These are phyloP conservation scores for Caenorhabditis japonica DNA, from an alignment of 2,888 invertebrate species.

Conservation along the genomic window DNA sequence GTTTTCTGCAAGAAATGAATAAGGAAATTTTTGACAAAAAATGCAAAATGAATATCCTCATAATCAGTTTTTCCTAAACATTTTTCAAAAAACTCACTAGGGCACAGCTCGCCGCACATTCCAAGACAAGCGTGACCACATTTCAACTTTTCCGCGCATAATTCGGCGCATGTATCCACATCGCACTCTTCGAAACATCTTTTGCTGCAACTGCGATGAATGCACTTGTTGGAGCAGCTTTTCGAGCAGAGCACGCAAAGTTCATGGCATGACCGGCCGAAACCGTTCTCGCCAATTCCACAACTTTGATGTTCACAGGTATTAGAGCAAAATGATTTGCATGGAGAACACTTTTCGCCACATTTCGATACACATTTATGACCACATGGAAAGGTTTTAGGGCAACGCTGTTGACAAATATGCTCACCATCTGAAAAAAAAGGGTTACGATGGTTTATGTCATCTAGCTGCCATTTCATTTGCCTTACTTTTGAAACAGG, in stretches of 20 bases:
- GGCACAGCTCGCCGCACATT: constrained; percentile 84
- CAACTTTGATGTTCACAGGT: constrained; percentile 35
- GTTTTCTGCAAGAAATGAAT: too few species aligned
- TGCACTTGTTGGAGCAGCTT: constrained; percentile 77
- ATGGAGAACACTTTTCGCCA: constrained; percentile 74
- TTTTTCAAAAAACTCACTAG: constrained; percentile 72
- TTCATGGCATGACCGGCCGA: constrained; percentile 65
- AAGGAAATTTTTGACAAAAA: too few species aligned
- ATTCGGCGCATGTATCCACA: constrained; percentile 77
- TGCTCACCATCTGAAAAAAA: constrained; percentile 56
- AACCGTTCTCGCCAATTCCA: constrained; percentile 21
- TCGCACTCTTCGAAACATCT: constrained; percentile 77
- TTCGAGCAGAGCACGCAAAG: constrained; percentile 77
- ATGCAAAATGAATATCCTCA: too few species aligned
- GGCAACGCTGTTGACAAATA: constrained; percentile 79
- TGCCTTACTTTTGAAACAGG: constrained; percentile 21
- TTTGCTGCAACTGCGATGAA: constrained; percentile 76
- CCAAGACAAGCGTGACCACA: constrained; percentile 84
- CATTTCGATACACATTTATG: constrained; percentile 78
- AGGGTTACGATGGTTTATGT: too few species aligned
- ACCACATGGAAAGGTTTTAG: constrained; percentile 82
- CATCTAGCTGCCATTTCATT: too few species aligned
- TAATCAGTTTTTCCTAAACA: too few species aligned
- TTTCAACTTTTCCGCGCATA: constrained; percentile 76
- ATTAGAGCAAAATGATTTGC: constrained; percentile 65